Evolutionary conservation across 1,140 invertebrate genomes (phyloP).

Genomic region (Drosophila watanabei): DNA sequence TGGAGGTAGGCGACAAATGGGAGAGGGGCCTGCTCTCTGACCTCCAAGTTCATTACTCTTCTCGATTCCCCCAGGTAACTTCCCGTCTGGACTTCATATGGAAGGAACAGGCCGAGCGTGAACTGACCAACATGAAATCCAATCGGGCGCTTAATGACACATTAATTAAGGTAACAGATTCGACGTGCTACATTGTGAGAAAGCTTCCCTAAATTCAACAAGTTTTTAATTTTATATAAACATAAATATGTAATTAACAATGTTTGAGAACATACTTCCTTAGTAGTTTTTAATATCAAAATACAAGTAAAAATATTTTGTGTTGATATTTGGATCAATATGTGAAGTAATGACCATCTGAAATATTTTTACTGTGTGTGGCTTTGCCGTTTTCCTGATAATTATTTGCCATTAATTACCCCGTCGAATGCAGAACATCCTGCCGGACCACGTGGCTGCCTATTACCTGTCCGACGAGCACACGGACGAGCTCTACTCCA

Average conservation of each 20-base stretch:
- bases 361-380: background rate
- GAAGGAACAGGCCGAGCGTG: constrained; percentile 96
- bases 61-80: constrained; percentile 87
- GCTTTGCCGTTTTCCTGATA: background rate
- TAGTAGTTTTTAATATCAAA: background rate
- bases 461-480: constrained; percentile 94
- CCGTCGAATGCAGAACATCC: constrained; percentile 90
- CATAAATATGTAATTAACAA: too few relatives aligned
- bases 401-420: constrained; percentile 63
- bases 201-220: background rate
- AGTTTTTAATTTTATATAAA: background rate
- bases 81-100: constrained; percentile 97
- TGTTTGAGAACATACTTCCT: background rate
- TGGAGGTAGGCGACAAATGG: constrained; percentile 87
- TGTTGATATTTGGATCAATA: background rate
- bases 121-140: constrained; percentile 94
- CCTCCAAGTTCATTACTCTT: constrained; percentile 3
- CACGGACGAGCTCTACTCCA: constrained; percentile 95
- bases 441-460: constrained; percentile 97
- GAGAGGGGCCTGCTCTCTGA: background rate
- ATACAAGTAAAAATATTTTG: background rate
- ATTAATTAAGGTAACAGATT: constrained; percentile 81
- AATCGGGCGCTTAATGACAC: constrained; percentile 85
- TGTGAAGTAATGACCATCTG: background rate
- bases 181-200: background rate